Evolutionary conservation across 2,888 invertebrate genomes (phyloP), one percentile per base, ranked within the genome.

Genomic region (Zhengitettix transpicula): DNA sequence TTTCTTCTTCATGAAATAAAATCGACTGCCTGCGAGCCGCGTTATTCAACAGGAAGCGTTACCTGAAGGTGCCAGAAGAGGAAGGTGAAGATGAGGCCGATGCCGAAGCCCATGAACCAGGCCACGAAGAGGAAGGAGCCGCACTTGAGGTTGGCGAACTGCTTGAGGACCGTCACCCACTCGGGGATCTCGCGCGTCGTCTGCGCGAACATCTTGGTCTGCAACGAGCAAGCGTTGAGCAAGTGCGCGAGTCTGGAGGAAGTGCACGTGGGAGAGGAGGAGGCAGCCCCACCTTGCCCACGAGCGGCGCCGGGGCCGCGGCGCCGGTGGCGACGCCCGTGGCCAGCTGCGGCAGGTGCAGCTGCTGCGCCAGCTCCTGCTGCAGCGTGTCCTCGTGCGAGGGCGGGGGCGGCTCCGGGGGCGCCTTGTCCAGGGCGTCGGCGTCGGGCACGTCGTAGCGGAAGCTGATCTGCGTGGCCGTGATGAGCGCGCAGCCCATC

Each of bases 41-140:
- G n/a, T n/a, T n/a, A 44, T 42, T 11, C 28, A 47, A 56, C 15
- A 52, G n/a, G n/a, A n/a, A n/a, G 61, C 54, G 64, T 55, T 60
- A 74, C 77, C 70, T 78, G 80, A 56, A 99, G 81, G 75, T 98
- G 97, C 99, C 98, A 99, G 77, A 97, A 99, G 60, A 99, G 84
- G 76, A 99, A 99, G 7, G 97, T 96, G 76, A 99, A 99, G 67
- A 98, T 97, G 67, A 99, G 80, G 1, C 98, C 99, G 68, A 98
- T 96, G 59, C 99, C 99, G 71, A 97, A 94, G 59, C 99, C 99
- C 95, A 99, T 97, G 75, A 93, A 96, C 94, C 97, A 97, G 56
- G 96, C 92, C 42, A 97, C 93, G 72, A 96, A 91, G 56, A 98
- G 80, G 73, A 97, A 93, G 1, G 92, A 89, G 14, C 87, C 88